These are phyloP conservation scores for Cantharis flavilabris DNA, from an alignment of 2,888 invertebrate species.

Conservation along the genomic window DNA sequence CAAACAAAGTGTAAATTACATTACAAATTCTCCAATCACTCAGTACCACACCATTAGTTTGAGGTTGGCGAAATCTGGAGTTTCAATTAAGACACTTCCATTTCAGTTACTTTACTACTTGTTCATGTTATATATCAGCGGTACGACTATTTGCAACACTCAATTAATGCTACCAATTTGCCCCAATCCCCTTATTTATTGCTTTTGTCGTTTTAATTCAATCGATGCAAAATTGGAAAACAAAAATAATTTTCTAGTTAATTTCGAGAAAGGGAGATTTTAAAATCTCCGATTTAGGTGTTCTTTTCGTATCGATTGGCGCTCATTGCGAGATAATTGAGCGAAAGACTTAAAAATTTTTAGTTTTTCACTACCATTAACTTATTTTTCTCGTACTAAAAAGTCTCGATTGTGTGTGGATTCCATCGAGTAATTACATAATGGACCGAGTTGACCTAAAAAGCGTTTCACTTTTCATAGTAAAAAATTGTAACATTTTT, in stretches of 20 bases:
- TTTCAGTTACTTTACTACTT: constrained; percentile 17
- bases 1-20: neutral
- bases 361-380: neutral
- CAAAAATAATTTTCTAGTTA: neutral
- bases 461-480: neutral
- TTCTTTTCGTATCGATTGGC: neutral
- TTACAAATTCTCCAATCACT: constrained; percentile 18
- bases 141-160: constrained; percentile 17
- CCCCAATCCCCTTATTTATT: constrained; percentile 9
- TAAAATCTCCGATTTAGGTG: neutral
- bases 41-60: constrained; percentile 18
- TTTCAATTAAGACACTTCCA: constrained; percentile 27
- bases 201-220: constrained; percentile 2
- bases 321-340: neutral
- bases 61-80: constrained; percentile 17
- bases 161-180: constrained; percentile 22
- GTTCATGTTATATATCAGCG: constrained; percentile 26
- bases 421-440: neutral
- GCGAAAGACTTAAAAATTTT: neutral
- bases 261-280: neutral
- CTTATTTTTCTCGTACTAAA: neutral
- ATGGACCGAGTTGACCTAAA: neutral
- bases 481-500: neutral
- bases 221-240: neutral
- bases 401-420: neutral